A percentile compares a stretch with the other conserved stretches of the same genome.
Conservation (phyloP, 1,140 invertebrate species). For the Hormaphis cornu region DNA sequence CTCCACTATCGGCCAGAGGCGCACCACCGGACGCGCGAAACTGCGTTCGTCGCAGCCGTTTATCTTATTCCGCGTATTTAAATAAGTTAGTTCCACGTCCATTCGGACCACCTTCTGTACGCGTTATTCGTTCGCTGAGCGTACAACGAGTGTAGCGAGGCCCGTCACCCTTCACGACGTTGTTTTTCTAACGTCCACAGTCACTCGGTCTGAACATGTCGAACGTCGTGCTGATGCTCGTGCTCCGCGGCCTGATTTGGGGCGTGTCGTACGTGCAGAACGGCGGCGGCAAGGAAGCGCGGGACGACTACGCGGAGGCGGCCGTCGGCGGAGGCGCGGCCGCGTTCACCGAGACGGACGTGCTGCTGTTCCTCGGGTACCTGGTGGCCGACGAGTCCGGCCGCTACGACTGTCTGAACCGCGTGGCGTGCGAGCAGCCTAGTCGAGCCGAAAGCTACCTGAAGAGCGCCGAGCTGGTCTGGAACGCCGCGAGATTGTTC, state of each 20-base stretch:
- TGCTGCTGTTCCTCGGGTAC: slow-evolving; percentile 3
- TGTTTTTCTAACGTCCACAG: not conserved
- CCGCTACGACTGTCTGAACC: not conserved
- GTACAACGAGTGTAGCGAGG: too few species aligned
- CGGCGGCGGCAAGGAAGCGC: not conserved
- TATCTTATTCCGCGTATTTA: too few species aligned
- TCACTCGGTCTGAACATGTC: slow-evolving; percentile 11
- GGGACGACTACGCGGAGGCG: not conserved
- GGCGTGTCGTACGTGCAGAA: not conserved
- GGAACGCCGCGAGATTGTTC: slow-evolving; percentile 5
- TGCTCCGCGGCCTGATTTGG: slow-evolving; percentile 14
- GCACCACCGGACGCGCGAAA: too few species aligned
- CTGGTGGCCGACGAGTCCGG: slow-evolving; percentile 3
- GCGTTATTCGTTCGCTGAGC: too few species aligned
- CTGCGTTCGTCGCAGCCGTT: too few species aligned
- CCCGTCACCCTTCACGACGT: too few species aligned
- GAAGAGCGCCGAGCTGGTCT: slow-evolving; percentile 1
- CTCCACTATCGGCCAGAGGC: too few species aligned
- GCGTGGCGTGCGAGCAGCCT: slow-evolving; percentile 7
- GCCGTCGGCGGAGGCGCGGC: not conserved
- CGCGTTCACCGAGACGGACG: not conserved
- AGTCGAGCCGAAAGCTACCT: not conserved
- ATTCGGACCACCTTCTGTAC: too few species aligned
- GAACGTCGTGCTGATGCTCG: slow-evolving; percentile 3
- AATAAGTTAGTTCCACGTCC: too few species aligned